These are phyloP conservation scores for Catharus bicknelli DNA, from an alignment of 2,113 vertebrate species.

Conservation along the genomic window DNA sequence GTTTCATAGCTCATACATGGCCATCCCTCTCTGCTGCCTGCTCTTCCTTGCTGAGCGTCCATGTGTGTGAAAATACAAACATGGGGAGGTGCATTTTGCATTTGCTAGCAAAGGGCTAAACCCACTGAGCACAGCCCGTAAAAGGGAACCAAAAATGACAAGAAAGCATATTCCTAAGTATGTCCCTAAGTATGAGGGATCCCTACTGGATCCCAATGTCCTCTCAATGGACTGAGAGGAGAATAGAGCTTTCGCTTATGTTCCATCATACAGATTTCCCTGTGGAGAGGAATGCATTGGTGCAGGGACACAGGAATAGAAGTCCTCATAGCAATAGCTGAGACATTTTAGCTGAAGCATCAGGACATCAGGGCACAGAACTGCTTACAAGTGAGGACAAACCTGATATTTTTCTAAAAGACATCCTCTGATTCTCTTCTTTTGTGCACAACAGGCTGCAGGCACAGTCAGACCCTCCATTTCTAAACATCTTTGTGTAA, in stretches of 20 bases:
- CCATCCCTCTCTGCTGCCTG: not conserved
- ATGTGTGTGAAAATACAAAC: not conserved
- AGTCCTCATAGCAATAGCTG: not conserved
- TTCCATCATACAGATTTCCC: not conserved
- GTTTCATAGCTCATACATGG: not conserved
- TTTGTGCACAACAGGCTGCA: not conserved
- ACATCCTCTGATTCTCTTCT: not conserved
- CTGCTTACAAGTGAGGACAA: not conserved
- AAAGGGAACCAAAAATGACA: not conserved
- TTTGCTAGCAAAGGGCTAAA: not conserved
- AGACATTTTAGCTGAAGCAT: not conserved
- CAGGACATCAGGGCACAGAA: not conserved
- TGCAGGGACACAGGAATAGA: not conserved
- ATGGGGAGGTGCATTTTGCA: not conserved
- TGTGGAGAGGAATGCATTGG: not conserved
- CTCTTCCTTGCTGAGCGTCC: not conserved
- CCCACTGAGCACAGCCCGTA: fast-evolving
- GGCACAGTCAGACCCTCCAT: not conserved
- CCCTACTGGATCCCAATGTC: not conserved
- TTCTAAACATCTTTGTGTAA: not conserved
- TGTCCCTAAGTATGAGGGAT: not conserved
- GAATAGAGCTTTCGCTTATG: not conserved
- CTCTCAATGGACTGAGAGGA: not conserved
- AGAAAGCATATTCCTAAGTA: not conserved
- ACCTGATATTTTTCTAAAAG: not conserved